phyloP scores from a whole-genome alignment of 2,113 vertebrate species.

The Eolophus roseicapilla region DNA sequence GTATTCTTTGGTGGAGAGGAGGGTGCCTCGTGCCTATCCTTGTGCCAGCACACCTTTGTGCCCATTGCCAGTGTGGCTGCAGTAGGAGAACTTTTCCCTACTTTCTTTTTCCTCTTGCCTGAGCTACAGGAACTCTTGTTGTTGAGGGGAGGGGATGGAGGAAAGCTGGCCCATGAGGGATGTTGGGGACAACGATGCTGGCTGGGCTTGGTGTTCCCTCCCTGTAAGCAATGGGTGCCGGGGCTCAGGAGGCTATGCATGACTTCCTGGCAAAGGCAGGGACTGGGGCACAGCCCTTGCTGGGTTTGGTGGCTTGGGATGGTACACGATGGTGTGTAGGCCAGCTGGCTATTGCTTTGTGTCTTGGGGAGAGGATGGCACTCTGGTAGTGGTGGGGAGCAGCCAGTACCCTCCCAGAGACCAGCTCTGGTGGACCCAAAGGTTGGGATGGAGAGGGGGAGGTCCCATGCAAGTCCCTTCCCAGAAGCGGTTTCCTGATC shows the following conservation, averaged over 20 bases:
- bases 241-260: too few relatives aligned
- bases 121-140: neutral
- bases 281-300: neutral
- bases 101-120: neutral
- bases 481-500: fast-evolving
- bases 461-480: neutral
- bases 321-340: fast-evolving
- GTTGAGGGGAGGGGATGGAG: neutral
- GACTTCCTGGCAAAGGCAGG: neutral
- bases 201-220: neutral
- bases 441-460: neutral
- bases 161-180: fast-evolving
- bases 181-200: neutral
- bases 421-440: neutral
- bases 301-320: neutral
- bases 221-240: neutral
- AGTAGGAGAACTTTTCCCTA: neutral
- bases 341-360: neutral
- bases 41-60: neutral
- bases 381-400: neutral
- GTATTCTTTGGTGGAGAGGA: neutral
- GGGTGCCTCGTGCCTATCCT: fast-evolving
- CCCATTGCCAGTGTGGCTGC: neutral
- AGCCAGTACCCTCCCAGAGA: neutral
- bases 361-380: neutral